Conservation (phyloP, 2,113 vertebrate genomes). For the Columbina picui region DNA sequence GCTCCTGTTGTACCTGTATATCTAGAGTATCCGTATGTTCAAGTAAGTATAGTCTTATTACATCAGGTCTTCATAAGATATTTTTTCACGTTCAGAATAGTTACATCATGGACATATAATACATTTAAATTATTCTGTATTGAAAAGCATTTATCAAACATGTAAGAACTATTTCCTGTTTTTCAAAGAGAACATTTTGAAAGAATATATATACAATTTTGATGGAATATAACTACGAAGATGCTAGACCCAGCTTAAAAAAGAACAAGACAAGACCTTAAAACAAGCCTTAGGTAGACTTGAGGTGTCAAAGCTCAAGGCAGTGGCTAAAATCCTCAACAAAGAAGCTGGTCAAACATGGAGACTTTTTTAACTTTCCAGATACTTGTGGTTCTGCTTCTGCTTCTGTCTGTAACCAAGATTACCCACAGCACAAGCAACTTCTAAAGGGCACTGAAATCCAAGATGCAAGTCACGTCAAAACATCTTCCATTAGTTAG, state of each 20-base stretch:
- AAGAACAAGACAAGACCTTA: neutral
- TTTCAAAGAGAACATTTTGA: neutral
- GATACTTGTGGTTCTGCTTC: neutral
- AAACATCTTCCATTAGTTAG: neutral
- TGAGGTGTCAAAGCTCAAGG: neutral
- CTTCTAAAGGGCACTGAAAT: neutral
- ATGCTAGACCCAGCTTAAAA: neutral
- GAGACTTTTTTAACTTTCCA: neutral
- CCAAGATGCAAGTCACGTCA: neutral
- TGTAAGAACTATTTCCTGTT: neutral
- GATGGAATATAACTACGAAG: neutral
- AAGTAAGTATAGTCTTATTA: neutral
- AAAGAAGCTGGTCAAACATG: neutral
- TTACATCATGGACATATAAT: neutral
- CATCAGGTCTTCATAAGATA: neutral
- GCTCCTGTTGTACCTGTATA: neutral
- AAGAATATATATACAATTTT: neutral
- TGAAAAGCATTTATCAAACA: neutral
- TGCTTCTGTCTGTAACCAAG: neutral
- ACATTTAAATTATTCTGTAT: neutral
- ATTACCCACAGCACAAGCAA: neutral
- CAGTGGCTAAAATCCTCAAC: neutral
- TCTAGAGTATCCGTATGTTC: neutral
- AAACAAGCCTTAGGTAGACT: neutral
- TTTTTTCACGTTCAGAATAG: neutral